These are phyloP conservation scores for Mycteria americana DNA, from an alignment of 2,797 vertebrate species.

Conservation along the genomic window DNA sequence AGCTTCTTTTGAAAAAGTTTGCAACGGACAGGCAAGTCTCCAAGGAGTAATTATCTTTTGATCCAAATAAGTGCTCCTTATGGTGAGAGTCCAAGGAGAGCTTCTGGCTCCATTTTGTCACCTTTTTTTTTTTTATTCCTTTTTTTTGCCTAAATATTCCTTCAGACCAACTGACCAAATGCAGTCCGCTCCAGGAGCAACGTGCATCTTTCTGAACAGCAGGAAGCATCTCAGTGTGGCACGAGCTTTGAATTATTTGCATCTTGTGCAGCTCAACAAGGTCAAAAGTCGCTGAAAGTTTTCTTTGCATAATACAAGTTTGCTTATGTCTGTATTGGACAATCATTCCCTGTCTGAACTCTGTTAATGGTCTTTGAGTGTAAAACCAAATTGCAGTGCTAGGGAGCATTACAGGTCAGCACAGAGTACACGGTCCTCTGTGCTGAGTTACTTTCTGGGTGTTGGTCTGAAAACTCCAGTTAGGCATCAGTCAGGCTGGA, in stretches of 20 bases:
- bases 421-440: neutral
- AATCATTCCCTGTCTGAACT: neutral
- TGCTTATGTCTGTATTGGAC: neutral
- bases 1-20: neutral
- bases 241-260: neutral
- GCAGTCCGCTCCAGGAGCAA: neutral
- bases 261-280: neutral
- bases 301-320: neutral
- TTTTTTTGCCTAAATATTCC: neutral
- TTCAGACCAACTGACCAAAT: neutral
- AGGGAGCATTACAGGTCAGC: neutral
- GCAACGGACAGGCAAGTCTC: neutral
- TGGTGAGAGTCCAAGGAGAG: neutral
- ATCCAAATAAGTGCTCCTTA: neutral
- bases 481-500: neutral
- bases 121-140: neutral
- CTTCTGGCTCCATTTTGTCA: neutral
- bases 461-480: neutral
- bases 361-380: neutral
- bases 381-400: neutral
- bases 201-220: neutral
- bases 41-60: neutral
- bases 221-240: neutral
- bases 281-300: neutral
- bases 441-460: neutral